A percentile compares a stretch with the other conserved stretches of the same genome.
These are phyloP conservation scores for Dicranocentrus wangi DNA, from an alignment of 2,888 invertebrate genomes.

Conservation along the genomic window DNA sequence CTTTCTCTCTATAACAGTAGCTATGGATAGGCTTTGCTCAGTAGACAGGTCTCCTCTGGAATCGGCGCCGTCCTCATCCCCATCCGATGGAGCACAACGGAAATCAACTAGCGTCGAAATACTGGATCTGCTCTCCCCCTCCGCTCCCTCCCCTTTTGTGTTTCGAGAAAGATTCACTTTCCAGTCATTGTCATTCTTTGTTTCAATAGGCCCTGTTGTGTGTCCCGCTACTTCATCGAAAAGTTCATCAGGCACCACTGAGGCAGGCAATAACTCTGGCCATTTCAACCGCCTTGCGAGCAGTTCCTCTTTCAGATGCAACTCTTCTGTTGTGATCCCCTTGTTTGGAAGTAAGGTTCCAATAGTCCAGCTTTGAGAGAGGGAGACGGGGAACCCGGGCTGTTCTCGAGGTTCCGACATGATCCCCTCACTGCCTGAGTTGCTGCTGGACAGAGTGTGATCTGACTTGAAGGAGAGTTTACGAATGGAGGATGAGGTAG, in stretches of 20 bases:
- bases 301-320: slow-evolving; percentile 84
- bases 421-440: slow-evolving; percentile 38
- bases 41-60: slow-evolving; percentile 39
- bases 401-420: slow-evolving; percentile 17
- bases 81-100: neutral
- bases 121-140: slow-evolving; percentile 24
- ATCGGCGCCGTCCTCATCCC: slow-evolving; percentile 32
- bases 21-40: slow-evolving; percentile 37
- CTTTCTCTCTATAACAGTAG: slow-evolving; percentile 32
- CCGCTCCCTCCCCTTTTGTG: neutral
- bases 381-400: slow-evolving; percentile 15
- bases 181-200: slow-evolving; percentile 34
- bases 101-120: slow-evolving; percentile 32
- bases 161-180: slow-evolving; percentile 28
- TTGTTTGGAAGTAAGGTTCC: slow-evolving; percentile 75
- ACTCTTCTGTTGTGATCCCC: slow-evolving; percentile 80
- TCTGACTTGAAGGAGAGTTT: slow-evolving; percentile 32
- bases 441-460: slow-evolving; percentile 36
- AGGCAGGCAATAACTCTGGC: slow-evolving; percentile 64
- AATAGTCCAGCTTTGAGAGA: slow-evolving; percentile 49
- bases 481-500: slow-evolving; percentile 8
- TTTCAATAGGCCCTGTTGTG: slow-evolving; percentile 3
- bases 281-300: slow-evolving; percentile 81
- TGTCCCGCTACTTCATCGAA: slow-evolving; percentile 11
- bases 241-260: slow-evolving; percentile 24